A percentile compares a stretch with the other conserved stretches of the same genome.
These are phyloP conservation scores for Myocastor coypus DNA, from an alignment of 2,113 vertebrate species.

Conservation along the genomic window DNA sequence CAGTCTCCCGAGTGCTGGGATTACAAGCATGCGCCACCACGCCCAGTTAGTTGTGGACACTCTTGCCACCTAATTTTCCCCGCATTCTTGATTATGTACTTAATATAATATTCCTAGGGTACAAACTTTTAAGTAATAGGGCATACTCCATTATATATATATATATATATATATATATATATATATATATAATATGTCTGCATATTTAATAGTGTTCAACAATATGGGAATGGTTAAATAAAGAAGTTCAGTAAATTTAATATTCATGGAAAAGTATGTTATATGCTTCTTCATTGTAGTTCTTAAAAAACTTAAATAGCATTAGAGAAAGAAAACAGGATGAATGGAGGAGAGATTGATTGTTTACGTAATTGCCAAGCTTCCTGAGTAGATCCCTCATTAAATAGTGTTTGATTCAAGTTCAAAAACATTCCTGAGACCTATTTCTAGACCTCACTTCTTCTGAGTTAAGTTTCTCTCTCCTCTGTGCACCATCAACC, in stretches of 20 bases:
- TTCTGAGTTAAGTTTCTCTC: constrained; percentile 36
- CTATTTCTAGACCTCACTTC: background rate
- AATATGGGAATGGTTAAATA: background rate
- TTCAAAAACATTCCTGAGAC: background rate
- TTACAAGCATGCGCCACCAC: no score
- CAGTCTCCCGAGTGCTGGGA: no score
- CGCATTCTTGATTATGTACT: background rate
- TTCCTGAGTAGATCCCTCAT: background rate
- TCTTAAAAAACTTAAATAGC: background rate
- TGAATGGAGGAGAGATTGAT: no score
- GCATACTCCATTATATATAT: background rate
- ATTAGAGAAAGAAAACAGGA: background rate
- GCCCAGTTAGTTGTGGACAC: background rate
- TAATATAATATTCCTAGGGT: constrained; percentile 16
- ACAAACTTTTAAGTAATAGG: background rate
- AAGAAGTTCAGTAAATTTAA: background rate
- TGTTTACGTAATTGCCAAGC: background rate
- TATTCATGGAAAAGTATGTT: background rate
- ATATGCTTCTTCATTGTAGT: background rate
- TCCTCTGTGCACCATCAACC: background rate
- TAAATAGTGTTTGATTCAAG: background rate
- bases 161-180: background rate
- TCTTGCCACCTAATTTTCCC: background rate
- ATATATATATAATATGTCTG: background rate
- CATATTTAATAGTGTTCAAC: background rate